Conservation (phyloP, 2,797 vertebrate species). For the Neosilurus mollespiculum region DNA sequence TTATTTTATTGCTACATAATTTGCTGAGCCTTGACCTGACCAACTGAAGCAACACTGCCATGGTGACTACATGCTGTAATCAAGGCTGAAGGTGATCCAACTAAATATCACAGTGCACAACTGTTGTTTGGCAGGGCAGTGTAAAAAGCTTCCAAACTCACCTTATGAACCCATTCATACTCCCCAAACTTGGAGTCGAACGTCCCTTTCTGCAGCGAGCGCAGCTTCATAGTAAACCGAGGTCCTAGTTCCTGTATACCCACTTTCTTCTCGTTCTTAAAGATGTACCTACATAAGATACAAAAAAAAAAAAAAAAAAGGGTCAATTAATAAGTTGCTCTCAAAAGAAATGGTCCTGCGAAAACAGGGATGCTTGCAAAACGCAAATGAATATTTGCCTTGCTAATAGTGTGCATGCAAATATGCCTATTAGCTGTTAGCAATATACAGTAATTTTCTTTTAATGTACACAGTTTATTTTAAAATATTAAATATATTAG, state of each 20-base stretch:
- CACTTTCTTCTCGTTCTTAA: constrained; percentile 95
- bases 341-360: neutral
- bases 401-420: neutral
- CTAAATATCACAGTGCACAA: too few relatives aligned
- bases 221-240: constrained; percentile 94
- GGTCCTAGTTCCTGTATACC: constrained; percentile 98
- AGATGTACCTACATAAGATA: constrained; percentile 83
- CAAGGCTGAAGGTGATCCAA: too few relatives aligned
- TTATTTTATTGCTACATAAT: too few relatives aligned
- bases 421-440: neutral
- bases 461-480: neutral
- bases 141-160: constrained; percentile 60
- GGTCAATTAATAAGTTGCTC: too few relatives aligned
- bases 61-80: too few relatives aligned
- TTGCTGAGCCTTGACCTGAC: too few relatives aligned
- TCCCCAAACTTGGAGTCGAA: constrained; percentile 98
- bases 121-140: too few relatives aligned
- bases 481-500: neutral
- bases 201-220: constrained; percentile 96
- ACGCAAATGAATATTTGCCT: neutral
- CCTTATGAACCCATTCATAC: constrained; percentile 99
- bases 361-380: neutral
- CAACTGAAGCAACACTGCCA: too few relatives aligned
- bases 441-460: neutral
- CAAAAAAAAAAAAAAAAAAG: neutral